Conservation (phyloP, 1,140 invertebrate genomes). For the Drosophila pseudoananassae region DNA sequence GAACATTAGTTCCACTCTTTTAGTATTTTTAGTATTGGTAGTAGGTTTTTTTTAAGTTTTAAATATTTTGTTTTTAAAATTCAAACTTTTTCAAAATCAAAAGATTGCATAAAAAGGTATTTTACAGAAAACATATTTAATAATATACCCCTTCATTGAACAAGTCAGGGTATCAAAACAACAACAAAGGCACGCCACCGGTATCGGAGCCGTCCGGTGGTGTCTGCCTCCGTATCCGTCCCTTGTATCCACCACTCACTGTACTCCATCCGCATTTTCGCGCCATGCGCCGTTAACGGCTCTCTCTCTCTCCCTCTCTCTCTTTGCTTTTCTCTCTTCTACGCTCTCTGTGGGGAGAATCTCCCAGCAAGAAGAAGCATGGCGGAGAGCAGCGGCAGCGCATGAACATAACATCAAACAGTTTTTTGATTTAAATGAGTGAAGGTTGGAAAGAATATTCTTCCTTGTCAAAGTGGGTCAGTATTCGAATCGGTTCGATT, state of each 20-base stretch:
- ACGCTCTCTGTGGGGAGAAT: conserved; percentile 14
- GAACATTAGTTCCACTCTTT: too few species aligned
- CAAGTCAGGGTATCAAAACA: conserved; percentile 5
- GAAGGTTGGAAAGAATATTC: conserved; percentile 70
- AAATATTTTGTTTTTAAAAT: background rate
- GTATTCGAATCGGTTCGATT: conserved; percentile 49
- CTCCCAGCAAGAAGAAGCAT: conserved; percentile 2
- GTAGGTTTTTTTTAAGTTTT: background rate
- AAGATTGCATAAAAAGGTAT: too few species aligned
- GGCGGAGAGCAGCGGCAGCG: conserved; percentile 22
- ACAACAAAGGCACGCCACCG: conserved; percentile 55
- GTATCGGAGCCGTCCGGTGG: conserved; percentile 25
- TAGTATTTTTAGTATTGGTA: background rate
- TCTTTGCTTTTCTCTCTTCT: background rate
- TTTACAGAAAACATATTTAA: background rate
- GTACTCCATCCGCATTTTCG: conserved; percentile 60
- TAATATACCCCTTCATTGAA: background rate
- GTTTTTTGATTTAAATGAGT: conserved; percentile 70
- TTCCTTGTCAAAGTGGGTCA: conserved; percentile 73
- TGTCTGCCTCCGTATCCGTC: conserved; percentile 13
- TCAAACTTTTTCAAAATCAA: background rate
- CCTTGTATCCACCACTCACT: conserved; percentile 14
- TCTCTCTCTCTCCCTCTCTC: conserved; percentile 14
- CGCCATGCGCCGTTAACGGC: conserved; percentile 71
- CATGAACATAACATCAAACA: conserved; percentile 40